Evolutionary conservation across 2,797 vertebrate species (phyloP).

Genomic region (Nannoperca obscura): DNA sequence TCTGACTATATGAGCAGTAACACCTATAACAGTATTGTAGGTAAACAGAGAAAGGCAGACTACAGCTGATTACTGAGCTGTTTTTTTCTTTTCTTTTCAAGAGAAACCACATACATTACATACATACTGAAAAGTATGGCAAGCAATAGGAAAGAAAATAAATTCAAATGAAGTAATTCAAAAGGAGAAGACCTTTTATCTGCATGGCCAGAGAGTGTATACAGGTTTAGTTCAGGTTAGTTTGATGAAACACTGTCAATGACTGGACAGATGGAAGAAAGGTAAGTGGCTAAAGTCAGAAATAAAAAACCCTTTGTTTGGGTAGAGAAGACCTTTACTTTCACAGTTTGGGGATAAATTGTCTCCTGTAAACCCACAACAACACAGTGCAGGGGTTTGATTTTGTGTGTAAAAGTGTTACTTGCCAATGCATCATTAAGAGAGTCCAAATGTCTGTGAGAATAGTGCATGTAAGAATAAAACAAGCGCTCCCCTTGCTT

Average conservation of each 20-base stretch:
- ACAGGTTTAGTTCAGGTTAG: slow-evolving; percentile 25
- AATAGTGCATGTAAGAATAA: slow-evolving; percentile 40
- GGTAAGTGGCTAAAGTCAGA: neutral
- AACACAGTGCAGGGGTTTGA: slow-evolving; percentile 6
- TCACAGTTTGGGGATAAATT: slow-evolving; percentile 28
- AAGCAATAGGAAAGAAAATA: slow-evolving; percentile 60
- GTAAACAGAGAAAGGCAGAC: slow-evolving; percentile 74
- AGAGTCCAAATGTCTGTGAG: slow-evolving; percentile 32
- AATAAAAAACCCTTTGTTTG: neutral
- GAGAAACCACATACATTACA: slow-evolving; percentile 63
- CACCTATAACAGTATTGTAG: slow-evolving; percentile 68
- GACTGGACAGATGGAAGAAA: slow-evolving; percentile 10
- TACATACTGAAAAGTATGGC: slow-evolving; percentile 60
- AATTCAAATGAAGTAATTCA: slow-evolving; percentile 21
- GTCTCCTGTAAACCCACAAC: slow-evolving; percentile 18
- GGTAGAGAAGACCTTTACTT: slow-evolving; percentile 15
- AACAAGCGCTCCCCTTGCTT: neutral
- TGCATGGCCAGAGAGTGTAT: slow-evolving; percentile 18
- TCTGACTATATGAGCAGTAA: slow-evolving; percentile 66
- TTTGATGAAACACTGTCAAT: slow-evolving; percentile 24
- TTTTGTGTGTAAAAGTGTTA: slow-evolving; percentile 13
- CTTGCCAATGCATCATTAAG: slow-evolving; percentile 23
- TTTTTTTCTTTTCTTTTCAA: slow-evolving; percentile 40
- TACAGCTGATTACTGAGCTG: slow-evolving; percentile 60
- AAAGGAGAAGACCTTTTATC: slow-evolving; percentile 8